Evolutionary conservation across 2,888 invertebrate species (phyloP).

Genomic region (Steromphala cineraria): DNA sequence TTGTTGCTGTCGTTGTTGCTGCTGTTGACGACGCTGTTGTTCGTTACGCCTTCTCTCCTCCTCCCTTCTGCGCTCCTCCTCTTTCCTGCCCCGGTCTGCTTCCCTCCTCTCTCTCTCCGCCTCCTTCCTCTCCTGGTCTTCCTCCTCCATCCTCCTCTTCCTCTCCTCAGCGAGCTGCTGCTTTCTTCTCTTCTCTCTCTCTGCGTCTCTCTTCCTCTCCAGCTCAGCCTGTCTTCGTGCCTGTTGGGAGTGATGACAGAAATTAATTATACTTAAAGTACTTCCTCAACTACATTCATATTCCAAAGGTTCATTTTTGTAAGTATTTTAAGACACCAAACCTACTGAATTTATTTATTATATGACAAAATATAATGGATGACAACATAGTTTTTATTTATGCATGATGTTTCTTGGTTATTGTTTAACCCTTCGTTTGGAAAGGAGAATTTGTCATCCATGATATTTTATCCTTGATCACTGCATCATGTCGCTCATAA

Average conservation of each 20-base stretch:
- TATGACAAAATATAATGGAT: no score
- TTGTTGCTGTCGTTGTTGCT: neutral
- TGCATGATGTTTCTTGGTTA: no score
- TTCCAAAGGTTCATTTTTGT: no score
- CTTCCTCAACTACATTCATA: no score
- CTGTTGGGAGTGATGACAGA: neutral
- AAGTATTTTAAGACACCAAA: no score
- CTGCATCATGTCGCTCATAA: no score
- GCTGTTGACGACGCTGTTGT: neutral
- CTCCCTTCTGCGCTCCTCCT: neutral
- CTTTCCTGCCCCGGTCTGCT: neutral
- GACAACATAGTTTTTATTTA: no score
- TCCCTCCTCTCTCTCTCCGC: slow-evolving; percentile 29
- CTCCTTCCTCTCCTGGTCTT: slow-evolving; percentile 34
- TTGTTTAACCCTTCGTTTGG: no score
- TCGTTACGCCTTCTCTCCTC: neutral
- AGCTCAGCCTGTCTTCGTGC: neutral
- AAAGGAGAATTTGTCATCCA: no score
- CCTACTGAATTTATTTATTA: no score
- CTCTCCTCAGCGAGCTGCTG: slow-evolving; percentile 36
- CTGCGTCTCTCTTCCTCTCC: slow-evolving; percentile 35
- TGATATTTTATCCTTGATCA: no score
- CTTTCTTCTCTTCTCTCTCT: slow-evolving; percentile 38
- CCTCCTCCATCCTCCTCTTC: slow-evolving; percentile 38
- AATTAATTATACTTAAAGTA: no score